Evolutionary conservation across 2,888 invertebrate species (phyloP).

Genomic region (Cheilosia urbana): DNA sequence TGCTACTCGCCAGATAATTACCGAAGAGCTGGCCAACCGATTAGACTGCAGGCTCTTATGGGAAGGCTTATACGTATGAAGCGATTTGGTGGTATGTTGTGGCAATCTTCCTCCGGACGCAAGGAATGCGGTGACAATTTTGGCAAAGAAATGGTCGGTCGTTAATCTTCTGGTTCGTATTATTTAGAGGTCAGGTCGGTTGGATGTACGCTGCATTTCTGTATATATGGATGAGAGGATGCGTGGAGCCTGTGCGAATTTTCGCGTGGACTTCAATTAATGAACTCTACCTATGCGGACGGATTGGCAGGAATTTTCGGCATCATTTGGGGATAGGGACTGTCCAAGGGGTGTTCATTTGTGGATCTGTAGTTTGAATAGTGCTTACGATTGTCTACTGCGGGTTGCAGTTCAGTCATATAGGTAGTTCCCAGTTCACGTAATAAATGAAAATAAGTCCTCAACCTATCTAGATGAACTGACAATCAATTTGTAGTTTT

Average conservation of each 20-base stretch:
- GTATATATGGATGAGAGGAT: slow-evolving; percentile 9
- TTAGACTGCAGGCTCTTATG: slow-evolving; percentile 51
- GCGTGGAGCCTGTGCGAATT: slow-evolving; percentile 53
- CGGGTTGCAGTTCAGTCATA: too few species aligned
- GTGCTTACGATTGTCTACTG: too few species aligned
- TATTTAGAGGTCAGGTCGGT: slow-evolving; percentile 54
- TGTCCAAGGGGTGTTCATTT: not conserved
- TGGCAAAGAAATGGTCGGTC: slow-evolving; percentile 47
- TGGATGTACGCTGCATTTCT: slow-evolving; percentile 53
- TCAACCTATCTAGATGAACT: too few species aligned
- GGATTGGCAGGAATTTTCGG: slow-evolving; percentile 42
- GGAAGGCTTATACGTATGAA: slow-evolving; percentile 46
- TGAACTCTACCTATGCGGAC: slow-evolving; percentile 62
- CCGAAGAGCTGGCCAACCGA: slow-evolving; percentile 41
- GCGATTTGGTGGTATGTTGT: slow-evolving; percentile 58
- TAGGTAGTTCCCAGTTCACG: too few species aligned
- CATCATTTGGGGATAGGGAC: slow-evolving; percentile 3
- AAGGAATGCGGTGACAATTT: slow-evolving; percentile 71
- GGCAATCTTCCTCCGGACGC: slow-evolving; percentile 38
- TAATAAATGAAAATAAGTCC: too few species aligned
- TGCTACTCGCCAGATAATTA: slow-evolving; percentile 61
- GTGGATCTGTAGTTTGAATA: too few species aligned
- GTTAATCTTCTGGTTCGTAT: slow-evolving; percentile 67
- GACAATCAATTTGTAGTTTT: too few species aligned
- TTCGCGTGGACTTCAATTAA: slow-evolving; percentile 56